These are phyloP conservation scores for Aphelenchoides bicaudatus DNA, from an alignment of 2,888 invertebrate genomes.

Conservation along the genomic window DNA sequence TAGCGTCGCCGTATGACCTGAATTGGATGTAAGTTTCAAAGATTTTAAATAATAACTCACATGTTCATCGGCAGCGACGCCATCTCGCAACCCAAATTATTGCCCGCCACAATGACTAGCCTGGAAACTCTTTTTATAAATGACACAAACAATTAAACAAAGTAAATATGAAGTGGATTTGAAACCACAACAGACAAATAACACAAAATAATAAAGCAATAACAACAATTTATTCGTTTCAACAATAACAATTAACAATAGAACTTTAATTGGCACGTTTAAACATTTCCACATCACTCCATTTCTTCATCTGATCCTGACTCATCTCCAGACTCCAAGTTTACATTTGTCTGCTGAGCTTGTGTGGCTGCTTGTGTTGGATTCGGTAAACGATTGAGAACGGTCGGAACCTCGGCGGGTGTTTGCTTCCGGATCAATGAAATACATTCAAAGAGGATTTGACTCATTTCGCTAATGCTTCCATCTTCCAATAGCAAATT, in stretches of 20 bases:
- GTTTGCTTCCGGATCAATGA: slow-evolving; percentile 3
- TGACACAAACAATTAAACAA: slow-evolving; percentile 2
- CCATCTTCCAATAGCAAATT: slow-evolving; percentile 49
- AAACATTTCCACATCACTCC: slow-evolving; percentile 10
- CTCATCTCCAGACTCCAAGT: slow-evolving; percentile 19
- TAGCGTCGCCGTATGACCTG: slow-evolving; percentile 34
- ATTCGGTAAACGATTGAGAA: background rate
- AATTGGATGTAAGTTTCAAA: no score
- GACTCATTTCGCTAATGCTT: slow-evolving; percentile 38
- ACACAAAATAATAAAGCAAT: slow-evolving; percentile 7
- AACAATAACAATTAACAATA: background rate
- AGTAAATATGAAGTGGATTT: background rate
- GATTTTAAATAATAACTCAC: no score
- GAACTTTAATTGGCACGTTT: no score
- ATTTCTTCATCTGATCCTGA: slow-evolving; percentile 20
- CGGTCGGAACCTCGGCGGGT: background rate
- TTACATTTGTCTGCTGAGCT: slow-evolving; percentile 1
- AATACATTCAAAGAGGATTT: slow-evolving; percentile 38
- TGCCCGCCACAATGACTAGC: background rate
- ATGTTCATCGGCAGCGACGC: slow-evolving; percentile 3
- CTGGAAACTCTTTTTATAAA: background rate
- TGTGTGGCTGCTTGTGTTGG: slow-evolving; percentile 2
- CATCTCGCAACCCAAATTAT: background rate
- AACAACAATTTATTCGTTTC: slow-evolving; percentile 2
- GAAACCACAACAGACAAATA: background rate